A percentile compares a stretch with the other conserved stretches of the same genome.
Evolutionary conservation across 2,113 vertebrate genomes (phyloP).

Genomic region (Thryonomys swinderianus): DNA sequence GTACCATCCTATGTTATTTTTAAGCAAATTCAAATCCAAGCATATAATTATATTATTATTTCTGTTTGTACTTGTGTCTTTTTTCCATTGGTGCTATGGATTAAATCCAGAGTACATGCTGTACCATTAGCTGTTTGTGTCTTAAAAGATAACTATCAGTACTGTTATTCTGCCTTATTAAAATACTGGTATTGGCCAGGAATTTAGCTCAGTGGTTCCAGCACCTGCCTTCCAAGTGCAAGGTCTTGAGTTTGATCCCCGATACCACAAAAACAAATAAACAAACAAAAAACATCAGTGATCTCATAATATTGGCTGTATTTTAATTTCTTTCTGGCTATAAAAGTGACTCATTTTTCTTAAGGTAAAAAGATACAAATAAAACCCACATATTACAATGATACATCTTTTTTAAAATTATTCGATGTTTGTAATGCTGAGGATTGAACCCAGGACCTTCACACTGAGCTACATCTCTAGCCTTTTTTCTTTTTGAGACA

Average conservation of each 20-base stretch:
- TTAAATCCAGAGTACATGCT: neutral
- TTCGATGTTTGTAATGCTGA: neutral
- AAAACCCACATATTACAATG: neutral
- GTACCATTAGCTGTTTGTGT: neutral
- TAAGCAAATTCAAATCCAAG: neutral
- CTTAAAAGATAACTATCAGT: neutral
- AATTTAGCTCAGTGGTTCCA: too few relatives aligned
- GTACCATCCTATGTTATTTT: neutral
- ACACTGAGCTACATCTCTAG: neutral
- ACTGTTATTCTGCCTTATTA: neutral
- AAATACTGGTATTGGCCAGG: neutral
- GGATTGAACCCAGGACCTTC: neutral
- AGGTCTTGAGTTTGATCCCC: too few relatives aligned
- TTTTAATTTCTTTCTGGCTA: neutral
- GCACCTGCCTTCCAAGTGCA: too few relatives aligned
- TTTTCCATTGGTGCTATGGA: neutral
- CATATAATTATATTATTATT: neutral
- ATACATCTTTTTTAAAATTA: neutral
- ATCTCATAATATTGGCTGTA: neutral
- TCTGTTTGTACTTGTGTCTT: neutral
- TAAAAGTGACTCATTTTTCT: conserved; percentile 39
- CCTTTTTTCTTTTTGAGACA: neutral
- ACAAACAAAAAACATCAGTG: neutral
- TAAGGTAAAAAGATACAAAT: neutral
- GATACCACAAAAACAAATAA: too few relatives aligned